Conservation (phyloP, 2,888 invertebrate species). For the Hirtodrosophila alboralis region DNA sequence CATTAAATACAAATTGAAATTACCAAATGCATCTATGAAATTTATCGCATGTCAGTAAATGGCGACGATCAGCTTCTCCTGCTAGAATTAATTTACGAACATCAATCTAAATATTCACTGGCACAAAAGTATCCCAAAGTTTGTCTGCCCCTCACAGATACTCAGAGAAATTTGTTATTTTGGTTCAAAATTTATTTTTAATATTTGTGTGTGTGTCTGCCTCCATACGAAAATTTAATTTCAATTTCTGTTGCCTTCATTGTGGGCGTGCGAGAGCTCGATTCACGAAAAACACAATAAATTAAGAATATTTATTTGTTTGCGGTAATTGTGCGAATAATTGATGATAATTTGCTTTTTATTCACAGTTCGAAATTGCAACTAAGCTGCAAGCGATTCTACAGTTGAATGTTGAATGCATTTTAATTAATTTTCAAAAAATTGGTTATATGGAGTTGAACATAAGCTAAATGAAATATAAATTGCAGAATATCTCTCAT, state of each 20-base stretch:
- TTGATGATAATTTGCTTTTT: constrained; percentile 71
- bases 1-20: constrained; percentile 75
- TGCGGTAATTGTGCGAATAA: constrained; percentile 79
- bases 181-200: constrained; percentile 70
- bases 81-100: constrained; percentile 66
- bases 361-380: constrained; percentile 43
- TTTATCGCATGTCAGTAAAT: constrained; percentile 57
- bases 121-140: constrained; percentile 9
- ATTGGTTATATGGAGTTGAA: constrained; percentile 47
- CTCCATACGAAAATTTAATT: constrained; percentile 2
- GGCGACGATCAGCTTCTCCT: constrained; percentile 26
- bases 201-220: constrained; percentile 38
- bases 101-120: constrained; percentile 64
- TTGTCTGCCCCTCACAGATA: constrained; percentile 22
- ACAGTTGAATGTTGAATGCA: constrained; percentile 35
- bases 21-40: constrained; percentile 73
- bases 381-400: constrained; percentile 27
- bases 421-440: constrained; percentile 63
- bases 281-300: constrained; percentile 72
- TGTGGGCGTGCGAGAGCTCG: constrained; percentile 65
- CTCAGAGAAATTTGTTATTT: constrained; percentile 60
- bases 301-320: constrained; percentile 78
- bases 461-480: too few relatives aligned
- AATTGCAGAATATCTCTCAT: too few relatives aligned
- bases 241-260: constrained; percentile 38